Evolutionary conservation across 1,140 invertebrate species (phyloP).

Genomic region (Diabrotica virgifera): DNA sequence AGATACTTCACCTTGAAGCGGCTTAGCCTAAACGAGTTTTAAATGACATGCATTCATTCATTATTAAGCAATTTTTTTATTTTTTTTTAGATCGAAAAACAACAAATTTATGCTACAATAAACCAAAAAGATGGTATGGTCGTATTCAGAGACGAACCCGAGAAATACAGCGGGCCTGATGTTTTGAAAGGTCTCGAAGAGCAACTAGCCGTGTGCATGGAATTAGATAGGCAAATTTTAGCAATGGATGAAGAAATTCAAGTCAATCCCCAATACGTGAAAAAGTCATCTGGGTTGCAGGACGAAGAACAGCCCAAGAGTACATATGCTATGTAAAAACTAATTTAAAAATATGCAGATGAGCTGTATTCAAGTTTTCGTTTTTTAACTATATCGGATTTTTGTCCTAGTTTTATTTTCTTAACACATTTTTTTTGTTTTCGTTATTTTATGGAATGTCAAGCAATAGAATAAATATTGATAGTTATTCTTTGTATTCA

Average conservation of each 20-base stretch:
- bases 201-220: constrained; percentile 83
- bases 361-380: neutral
- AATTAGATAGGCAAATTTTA: constrained; percentile 80
- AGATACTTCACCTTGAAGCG: no score
- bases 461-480: no score
- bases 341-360: neutral
- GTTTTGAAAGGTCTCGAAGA: constrained; percentile 85
- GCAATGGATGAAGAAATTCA: constrained; percentile 94
- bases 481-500: no score
- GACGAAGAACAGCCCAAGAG: constrained; percentile 59
- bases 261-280: constrained; percentile 82
- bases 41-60: no score
- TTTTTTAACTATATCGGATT: constrained; percentile 1
- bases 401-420: neutral
- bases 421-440: no score
- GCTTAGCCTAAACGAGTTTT: no score
- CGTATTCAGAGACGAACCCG: constrained; percentile 91
- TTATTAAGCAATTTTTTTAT: constrained; percentile 2
- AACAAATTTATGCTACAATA: constrained; percentile 95
- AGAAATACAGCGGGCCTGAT: constrained; percentile 86
- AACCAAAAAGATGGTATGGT: constrained; percentile 99
- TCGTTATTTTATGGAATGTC: no score
- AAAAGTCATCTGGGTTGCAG: constrained; percentile 67
- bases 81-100: constrained; percentile 83
- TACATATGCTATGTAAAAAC: constrained; percentile 51